Evolutionary conservation across 2,888 invertebrate species (phyloP), one percentile per base, ranked within the genome.

Genomic region (Unio delphinus): DNA sequence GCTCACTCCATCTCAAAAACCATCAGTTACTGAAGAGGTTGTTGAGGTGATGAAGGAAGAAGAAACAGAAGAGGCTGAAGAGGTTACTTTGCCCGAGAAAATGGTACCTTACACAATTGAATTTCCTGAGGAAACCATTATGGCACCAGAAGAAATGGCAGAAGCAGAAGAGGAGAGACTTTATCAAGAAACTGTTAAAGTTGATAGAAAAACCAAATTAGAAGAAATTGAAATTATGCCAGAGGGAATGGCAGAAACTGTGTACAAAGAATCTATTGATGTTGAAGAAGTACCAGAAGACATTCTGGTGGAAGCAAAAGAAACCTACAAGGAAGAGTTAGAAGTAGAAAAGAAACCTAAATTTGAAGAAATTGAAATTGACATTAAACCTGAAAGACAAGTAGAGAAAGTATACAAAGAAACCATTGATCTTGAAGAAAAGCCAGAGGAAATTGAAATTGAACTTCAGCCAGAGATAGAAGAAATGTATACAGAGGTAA

Each of bases 71-170:
- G 66, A 67, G 34, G 30, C 26, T 6, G 55, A 45, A 65, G 73
- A 75, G 57, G 59, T 55, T 17, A 60, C 70, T 11, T 61, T 45
- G 30, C 65, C 64, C 1, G 65, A 45, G 23, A 54, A n/a, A 54
- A 45, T 23, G 15, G 28, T 26, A 64, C 64, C 67, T 56, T 54
- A 61, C 20, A 54, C 61, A 34, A 57, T 63, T 45, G 65, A 57
- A 61, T 58, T 55, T 64, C 65, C 64, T 34, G 70, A 69, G 57
- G 57, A 72, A 56, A 68, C 61, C 18, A 18, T 54, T 20, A 45
- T 61, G n/a, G 71, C 60, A 54, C n/a, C 20, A 55, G 26, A 30
- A 64, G 15, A n/a, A 8, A 55, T n/a, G 34, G 26, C 62, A 56
- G 65, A 66, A 58, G 56, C n/a, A 4, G 34, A 64, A 18, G 45